Evolutionary conservation across 2,888 invertebrate genomes (phyloP).

Genomic region (Tillus elongatus): DNA sequence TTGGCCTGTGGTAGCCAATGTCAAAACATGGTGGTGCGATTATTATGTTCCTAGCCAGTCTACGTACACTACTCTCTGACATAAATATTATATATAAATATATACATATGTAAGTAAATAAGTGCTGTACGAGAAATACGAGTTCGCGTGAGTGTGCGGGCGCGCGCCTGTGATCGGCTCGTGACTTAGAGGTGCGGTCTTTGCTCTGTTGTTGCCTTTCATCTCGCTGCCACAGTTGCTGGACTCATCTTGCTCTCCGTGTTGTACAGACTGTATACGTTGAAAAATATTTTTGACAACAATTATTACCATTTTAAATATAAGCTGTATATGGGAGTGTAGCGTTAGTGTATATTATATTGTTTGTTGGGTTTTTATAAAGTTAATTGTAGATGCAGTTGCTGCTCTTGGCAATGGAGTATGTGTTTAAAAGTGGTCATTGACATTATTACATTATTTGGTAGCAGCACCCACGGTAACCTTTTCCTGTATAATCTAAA

Average conservation of each 20-base stretch:
- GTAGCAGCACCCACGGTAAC: too few species aligned
- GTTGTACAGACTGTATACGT: slow-evolving; percentile 41
- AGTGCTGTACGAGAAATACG: slow-evolving; percentile 30
- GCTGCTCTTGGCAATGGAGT: too few species aligned
- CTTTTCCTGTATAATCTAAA: too few species aligned
- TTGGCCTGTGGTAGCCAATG: too few species aligned
- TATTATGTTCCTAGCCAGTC: slow-evolving; percentile 38
- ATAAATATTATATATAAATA: slow-evolving; percentile 31
- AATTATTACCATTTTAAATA: slow-evolving; percentile 40
- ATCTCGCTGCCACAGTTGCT: too few species aligned
- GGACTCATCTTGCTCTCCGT: slow-evolving; percentile 27
- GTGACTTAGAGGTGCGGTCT: too few species aligned
- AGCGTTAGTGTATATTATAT: slow-evolving; percentile 40
- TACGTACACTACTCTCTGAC: background rate
- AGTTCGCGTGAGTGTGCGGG: slow-evolving; percentile 31
- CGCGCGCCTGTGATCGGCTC: slow-evolving; percentile 41
- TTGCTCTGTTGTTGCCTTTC: too few species aligned
- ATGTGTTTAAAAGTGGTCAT: too few species aligned
- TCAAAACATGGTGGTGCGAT: too few species aligned
- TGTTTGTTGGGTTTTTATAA: slow-evolving; percentile 41
- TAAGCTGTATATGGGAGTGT: slow-evolving; percentile 40
- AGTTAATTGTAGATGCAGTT: too few species aligned
- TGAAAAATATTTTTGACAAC: slow-evolving; percentile 42
- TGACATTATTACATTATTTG: too few species aligned
- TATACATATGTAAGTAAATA: slow-evolving; percentile 32